Percentiles rank a stretch among this genome's conserved stretches.
Evolutionary conservation across 2,113 vertebrate species (phyloP).

Genomic region (Protobothrops mucrosquamatus): DNA sequence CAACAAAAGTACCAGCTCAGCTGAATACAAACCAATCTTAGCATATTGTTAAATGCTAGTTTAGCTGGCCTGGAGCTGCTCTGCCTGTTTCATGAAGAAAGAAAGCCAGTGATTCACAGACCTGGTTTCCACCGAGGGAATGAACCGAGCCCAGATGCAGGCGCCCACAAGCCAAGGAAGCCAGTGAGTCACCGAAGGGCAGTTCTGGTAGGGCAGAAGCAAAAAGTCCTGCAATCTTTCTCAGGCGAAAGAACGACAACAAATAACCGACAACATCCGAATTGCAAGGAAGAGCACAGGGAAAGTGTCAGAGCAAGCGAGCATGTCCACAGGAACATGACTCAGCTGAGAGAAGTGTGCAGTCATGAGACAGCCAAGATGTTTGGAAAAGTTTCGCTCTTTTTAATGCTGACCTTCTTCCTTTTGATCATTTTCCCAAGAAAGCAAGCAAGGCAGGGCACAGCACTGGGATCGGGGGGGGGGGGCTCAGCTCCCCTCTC

Average conservation of each 20-base stretch:
- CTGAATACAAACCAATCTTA: not conserved
- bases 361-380: not conserved
- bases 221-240: accelerated
- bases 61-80: not conserved
- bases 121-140: not conserved
- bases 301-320: not conserved
- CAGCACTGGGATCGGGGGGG: not conserved
- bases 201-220: not conserved
- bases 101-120: not conserved
- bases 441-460: not conserved
- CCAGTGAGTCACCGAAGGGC: not conserved
- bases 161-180: accelerated
- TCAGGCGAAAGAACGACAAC: not conserved
- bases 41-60: not conserved
- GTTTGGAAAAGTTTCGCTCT: not conserved
- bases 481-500: not conserved
- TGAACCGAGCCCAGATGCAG: not conserved
- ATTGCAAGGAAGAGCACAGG: not conserved
- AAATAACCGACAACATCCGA: not conserved
- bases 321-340: not conserved
- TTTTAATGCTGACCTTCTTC: not conserved
- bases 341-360: not conserved
- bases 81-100: not conserved
- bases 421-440: not conserved
- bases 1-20: not conserved